Conservation (phyloP, 2,888 invertebrate species). For the Noctua fimbriata region DNA sequence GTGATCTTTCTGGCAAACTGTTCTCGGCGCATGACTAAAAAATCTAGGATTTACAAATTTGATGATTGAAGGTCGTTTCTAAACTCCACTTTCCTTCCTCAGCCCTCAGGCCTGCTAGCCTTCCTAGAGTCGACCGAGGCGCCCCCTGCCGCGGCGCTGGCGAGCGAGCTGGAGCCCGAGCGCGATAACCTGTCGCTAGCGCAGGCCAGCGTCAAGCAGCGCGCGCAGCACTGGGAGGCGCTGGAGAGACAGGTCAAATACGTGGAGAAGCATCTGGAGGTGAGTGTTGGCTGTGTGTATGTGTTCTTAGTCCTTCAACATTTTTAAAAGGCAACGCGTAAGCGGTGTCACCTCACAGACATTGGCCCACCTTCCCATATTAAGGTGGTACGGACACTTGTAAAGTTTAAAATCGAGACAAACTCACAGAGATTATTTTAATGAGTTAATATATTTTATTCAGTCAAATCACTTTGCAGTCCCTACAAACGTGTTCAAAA, state of each 20-base stretch:
- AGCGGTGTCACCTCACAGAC: neutral
- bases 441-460: no score
- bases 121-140: slow-evolving; percentile 97
- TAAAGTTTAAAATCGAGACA: neutral
- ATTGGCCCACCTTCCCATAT: neutral
- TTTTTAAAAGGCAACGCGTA: neutral
- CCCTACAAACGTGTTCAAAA: neutral
- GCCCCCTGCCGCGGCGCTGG: slow-evolving; percentile 94
- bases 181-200: slow-evolving; percentile 99
- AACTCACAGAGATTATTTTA: no score
- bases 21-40: neutral
- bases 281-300: slow-evolving; percentile 65
- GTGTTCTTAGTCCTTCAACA: neutral
- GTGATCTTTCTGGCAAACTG: neutral
- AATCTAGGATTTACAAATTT: neutral
- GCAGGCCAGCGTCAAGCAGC: slow-evolving; percentile 93
- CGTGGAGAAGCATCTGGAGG: slow-evolving; percentile 96
- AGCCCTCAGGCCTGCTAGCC: slow-evolving; percentile 97
- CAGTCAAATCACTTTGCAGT: no score
- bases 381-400: neutral
- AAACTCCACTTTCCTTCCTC: slow-evolving; percentile 41
- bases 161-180: slow-evolving; percentile 93
- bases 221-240: slow-evolving; percentile 93
- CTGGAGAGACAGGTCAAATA: slow-evolving; percentile 93
- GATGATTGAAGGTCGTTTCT: neutral